Percentiles rank a stretch among this genome's conserved stretches.
phyloP scores from a whole-genome alignment of 2,113 vertebrate species.

The Emydura subglobosa region DNA sequence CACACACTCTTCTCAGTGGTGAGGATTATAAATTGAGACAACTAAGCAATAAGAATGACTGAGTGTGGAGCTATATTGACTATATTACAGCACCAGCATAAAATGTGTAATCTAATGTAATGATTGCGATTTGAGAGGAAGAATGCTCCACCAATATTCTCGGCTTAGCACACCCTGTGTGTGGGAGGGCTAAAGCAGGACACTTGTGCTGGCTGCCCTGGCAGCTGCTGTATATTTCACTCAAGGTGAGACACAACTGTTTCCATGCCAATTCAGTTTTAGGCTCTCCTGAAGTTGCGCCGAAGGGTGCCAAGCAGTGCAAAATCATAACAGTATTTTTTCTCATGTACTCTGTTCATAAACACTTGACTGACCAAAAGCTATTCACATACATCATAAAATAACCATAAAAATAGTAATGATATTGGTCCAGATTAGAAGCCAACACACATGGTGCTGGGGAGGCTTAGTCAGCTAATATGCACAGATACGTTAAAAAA shows the following conservation, averaged over 20 bases:
- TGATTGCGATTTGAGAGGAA: background rate
- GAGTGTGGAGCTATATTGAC: background rate
- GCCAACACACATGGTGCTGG: background rate
- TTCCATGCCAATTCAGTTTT: background rate
- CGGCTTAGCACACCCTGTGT: fast-evolving
- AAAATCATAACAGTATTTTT: background rate
- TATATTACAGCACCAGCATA: background rate
- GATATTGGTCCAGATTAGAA: background rate
- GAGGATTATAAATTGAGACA: background rate
- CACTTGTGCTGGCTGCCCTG: fast-evolving
- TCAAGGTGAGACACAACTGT: background rate
- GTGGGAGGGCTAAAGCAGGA: background rate
- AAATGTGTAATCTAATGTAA: background rate
- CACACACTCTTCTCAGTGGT: no score
- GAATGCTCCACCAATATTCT: background rate
- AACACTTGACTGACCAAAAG: background rate
- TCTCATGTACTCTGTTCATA: background rate
- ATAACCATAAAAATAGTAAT: background rate
- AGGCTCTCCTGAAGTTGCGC: background rate
- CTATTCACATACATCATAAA: background rate
- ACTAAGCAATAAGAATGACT: background rate
- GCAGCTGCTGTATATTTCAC: background rate
- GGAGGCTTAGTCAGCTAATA: background rate
- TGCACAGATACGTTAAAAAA: background rate
- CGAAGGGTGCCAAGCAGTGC: background rate